Evolutionary conservation across 2,888 invertebrate species (phyloP).

Genomic region (Cerastis leucographa): DNA sequence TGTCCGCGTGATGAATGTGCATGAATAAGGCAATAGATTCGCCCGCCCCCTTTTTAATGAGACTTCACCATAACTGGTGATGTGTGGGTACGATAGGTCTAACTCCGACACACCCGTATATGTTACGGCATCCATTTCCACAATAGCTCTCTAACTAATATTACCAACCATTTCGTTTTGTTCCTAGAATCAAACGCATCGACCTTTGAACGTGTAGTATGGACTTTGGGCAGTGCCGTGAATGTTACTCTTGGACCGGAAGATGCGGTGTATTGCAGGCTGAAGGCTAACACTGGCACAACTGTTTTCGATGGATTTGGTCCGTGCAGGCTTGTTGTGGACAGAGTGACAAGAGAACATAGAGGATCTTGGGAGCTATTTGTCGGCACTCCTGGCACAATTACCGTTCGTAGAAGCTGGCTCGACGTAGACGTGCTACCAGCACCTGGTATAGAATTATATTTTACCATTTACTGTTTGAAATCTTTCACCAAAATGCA

Average conservation of each 20-base stretch:
- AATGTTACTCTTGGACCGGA: slow-evolving; percentile 75
- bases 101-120: neutral
- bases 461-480: neutral
- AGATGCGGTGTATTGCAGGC: slow-evolving; percentile 78
- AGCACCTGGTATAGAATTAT: slow-evolving; percentile 4
- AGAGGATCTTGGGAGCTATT: slow-evolving; percentile 77
- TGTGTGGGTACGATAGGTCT: neutral
- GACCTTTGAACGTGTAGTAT: neutral
- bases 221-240: slow-evolving; percentile 69
- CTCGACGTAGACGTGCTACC: slow-evolving; percentile 73
- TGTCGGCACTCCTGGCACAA: slow-evolving; percentile 72
- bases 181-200: slow-evolving; percentile 7
- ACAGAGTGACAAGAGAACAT: slow-evolving; percentile 73
- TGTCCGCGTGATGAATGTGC: no score
- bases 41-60: no score
- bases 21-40: no score
- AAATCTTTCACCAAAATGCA: neutral
- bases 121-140: neutral
- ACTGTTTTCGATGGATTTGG: slow-evolving; percentile 79
- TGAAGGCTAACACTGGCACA: slow-evolving; percentile 69
- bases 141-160: neutral
- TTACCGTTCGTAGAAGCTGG: slow-evolving; percentile 68
- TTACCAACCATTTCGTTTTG: neutral
- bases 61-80: neutral
- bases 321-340: slow-evolving; percentile 75